Conservation (phyloP, 1,140 invertebrate genomes). For the Diachasma alloeum region DNA sequence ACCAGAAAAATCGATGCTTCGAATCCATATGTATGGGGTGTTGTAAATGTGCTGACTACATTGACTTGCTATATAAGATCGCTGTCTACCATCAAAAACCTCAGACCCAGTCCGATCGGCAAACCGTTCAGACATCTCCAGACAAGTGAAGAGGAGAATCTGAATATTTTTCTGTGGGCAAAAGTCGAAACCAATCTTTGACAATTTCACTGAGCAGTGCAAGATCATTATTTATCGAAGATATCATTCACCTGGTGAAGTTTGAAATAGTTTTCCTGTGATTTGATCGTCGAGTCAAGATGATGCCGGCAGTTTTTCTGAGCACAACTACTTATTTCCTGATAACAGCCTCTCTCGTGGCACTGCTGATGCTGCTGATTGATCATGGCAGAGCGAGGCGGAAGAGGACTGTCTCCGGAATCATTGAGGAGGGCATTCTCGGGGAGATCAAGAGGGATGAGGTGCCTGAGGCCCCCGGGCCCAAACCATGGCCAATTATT, state of each 20-base stretch:
- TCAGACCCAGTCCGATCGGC: conserved; percentile 60
- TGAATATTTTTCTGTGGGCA: not conserved
- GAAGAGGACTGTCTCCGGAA: conserved; percentile 1
- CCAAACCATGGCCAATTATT: conserved; percentile 68
- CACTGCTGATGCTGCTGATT: conserved; percentile 42
- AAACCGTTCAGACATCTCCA: conserved; percentile 50
- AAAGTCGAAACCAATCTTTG: not conserved
- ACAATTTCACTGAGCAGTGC: not conserved
- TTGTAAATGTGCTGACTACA: conserved; percentile 63
- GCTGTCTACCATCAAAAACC: conserved; percentile 54
- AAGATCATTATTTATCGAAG: too few species aligned
- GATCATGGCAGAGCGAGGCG: conserved; percentile 43
- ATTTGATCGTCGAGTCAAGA: not conserved
- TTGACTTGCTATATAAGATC: conserved; percentile 61
- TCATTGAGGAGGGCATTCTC: not conserved
- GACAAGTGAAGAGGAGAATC: conserved; percentile 20
- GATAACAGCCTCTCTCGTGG: conserved; percentile 37
- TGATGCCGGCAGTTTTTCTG: conserved; percentile 35
- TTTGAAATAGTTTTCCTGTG: not conserved
- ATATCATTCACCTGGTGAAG: not conserved
- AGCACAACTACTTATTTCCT: conserved; percentile 50
- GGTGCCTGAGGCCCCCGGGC: conserved; percentile 64
- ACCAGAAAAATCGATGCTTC: not conserved
- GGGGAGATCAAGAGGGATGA: not conserved
- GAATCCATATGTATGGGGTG: conserved; percentile 62